phyloP scores from a whole-genome alignment of 2,888 invertebrate genomes.

The Gandaritis pyraliata region DNA sequence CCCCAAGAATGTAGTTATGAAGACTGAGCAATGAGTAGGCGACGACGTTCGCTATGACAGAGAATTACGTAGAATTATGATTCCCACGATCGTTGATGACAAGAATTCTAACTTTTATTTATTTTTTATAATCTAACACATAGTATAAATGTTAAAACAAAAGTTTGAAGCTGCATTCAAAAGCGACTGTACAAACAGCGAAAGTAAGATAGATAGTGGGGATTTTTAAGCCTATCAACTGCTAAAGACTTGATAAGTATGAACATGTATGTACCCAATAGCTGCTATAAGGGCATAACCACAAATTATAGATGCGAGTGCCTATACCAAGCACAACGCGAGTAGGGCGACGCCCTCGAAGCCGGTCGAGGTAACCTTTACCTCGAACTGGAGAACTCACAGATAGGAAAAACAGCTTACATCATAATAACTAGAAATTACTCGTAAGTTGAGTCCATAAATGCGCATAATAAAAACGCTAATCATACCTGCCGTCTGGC shows the following conservation, averaged over 20 bases:
- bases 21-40: slow-evolving; percentile 23
- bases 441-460: slow-evolving; percentile 16
- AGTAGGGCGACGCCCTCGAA: slow-evolving; percentile 68
- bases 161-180: too few species aligned
- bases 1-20: slow-evolving; percentile 31
- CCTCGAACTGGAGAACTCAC: slow-evolving; percentile 47
- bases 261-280: too few species aligned
- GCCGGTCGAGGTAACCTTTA: slow-evolving; percentile 76
- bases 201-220: too few species aligned
- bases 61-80: slow-evolving; percentile 42
- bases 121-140: slow-evolving; percentile 3
- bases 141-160: too few species aligned
- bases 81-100: slow-evolving; percentile 39
- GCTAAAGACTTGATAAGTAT: too few species aligned
- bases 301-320: slow-evolving; percentile 40
- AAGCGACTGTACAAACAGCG: too few species aligned
- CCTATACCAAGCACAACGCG: slow-evolving; percentile 30
- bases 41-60: slow-evolving; percentile 30
- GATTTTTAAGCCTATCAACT: too few species aligned
- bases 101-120: slow-evolving; percentile 3
- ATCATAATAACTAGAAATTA: slow-evolving; percentile 27
- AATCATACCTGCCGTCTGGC: slow-evolving; percentile 10
- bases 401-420: slow-evolving; percentile 33
- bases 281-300: slow-evolving; percentile 27
- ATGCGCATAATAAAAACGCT: slow-evolving; percentile 31